These are phyloP conservation scores for Pristionchus entomophagus DNA, from an alignment of 2,888 invertebrate species.

Conservation along the genomic window DNA sequence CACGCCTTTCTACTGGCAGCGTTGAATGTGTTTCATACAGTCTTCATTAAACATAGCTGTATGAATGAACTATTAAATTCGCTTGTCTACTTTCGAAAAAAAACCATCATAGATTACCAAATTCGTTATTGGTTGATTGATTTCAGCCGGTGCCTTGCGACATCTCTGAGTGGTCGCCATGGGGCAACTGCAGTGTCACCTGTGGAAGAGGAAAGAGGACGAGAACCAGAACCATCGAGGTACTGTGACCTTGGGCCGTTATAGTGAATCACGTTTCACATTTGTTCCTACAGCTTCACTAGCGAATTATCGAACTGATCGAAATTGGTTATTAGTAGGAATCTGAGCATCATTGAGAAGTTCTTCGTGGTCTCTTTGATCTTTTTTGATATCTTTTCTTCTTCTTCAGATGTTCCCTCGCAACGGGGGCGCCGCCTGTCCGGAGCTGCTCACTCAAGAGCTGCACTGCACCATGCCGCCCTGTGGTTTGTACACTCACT, in stretches of 20 bases:
- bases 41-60: too few relatives aligned
- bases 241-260: too few relatives aligned
- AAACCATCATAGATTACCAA: too few relatives aligned
- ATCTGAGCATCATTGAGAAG: too few relatives aligned
- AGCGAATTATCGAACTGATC: not conserved
- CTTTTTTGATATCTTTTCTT: too few relatives aligned
- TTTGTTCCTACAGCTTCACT: too few relatives aligned
- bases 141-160: constrained; percentile 80
- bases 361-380: too few relatives aligned
- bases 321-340: not conserved
- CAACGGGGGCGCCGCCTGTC: constrained; percentile 74
- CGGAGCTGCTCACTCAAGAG: constrained; percentile 73
- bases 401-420: constrained; percentile 66
- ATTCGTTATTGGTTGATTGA: too few relatives aligned
- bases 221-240: constrained; percentile 70
- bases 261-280: too few relatives aligned
- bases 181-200: constrained; percentile 87
- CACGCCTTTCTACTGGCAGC: too few relatives aligned
- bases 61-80: not conserved
- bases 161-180: constrained; percentile 85
- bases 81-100: too few relatives aligned
- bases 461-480: constrained; percentile 72
- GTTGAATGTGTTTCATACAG: too few relatives aligned
- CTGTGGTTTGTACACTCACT: constrained; percentile 62
- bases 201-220: constrained; percentile 86